Conservation (phyloP, 37 sponge, comb jelly and placozoan genomes). For the Tethya wilhelma region DNA sequence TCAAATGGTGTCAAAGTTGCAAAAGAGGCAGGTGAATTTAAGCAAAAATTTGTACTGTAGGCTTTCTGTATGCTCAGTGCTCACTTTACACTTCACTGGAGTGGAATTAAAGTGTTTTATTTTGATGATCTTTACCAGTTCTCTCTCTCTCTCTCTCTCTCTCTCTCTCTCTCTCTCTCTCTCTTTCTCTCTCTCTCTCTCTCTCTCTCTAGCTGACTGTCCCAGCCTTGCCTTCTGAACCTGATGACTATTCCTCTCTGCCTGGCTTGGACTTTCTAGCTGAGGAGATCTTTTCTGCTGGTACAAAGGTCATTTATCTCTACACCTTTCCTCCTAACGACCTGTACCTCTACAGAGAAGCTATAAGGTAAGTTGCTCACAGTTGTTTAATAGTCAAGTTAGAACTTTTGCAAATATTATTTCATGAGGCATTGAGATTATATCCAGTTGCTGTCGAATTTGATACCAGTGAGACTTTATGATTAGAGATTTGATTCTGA, state of each 20-base stretch:
- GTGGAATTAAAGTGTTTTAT: background rate
- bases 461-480: too few species aligned
- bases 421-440: too few species aligned
- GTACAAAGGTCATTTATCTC: conserved; percentile 26
- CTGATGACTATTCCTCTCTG: background rate
- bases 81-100: too few species aligned
- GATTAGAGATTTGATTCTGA: too few species aligned
- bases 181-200: background rate
- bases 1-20: conserved; percentile 22
- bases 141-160: background rate
- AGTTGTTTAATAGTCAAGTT: background rate
- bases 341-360: conserved; percentile 36
- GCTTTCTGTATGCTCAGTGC: background rate
- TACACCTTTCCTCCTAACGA: background rate
- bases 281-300: conserved; percentile 31
- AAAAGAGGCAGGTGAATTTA: conserved; percentile 21
- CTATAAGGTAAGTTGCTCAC: conserved; percentile 49
- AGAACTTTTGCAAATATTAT: too few species aligned
- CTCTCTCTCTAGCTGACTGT: conserved; percentile 1
- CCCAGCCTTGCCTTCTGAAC: background rate
- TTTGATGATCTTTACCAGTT: background rate
- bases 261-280: conserved; percentile 17
- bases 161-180: conserved; percentile 4
- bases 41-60: background rate
- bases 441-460: too few species aligned